Base-by-base conservation (phyloP, 2,888 invertebrate genomes). In the Mactromeris polynyma region DNA sequence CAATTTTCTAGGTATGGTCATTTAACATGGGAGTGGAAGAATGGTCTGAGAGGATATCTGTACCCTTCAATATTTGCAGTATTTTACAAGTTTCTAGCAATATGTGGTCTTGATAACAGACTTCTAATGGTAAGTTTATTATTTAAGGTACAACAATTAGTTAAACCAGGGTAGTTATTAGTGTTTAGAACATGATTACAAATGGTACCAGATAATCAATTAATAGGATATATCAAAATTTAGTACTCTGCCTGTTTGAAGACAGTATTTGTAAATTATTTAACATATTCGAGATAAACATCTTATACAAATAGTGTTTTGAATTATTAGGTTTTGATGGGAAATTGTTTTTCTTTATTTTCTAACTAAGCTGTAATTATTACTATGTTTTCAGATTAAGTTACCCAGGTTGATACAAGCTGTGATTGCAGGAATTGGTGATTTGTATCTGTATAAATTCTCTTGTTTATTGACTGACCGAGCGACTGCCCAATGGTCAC, bases 11-110 rank as follows among this genome's bases (percentile, higher is more conserved):
- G 96, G 42, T 99, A 98, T 97, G 99, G 99, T 82, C 98, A 98
- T 94, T 96, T 98, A 89, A 99, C 99, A 1, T 99, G 99, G 99
- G 99, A 99, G 97, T 99, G 99, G 99, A 97, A 97, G 77, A 97
- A 97, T 92, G 98, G 98, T 33, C 98, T 99, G 87, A 97, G 99
- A 92, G 99, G 98, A 95, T 99, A 98, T 96, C 96, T 98, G 7
- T 98, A 99, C 96, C 99, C 99, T 0, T 97, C 98, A 89, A 93
- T 98, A 1, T 98, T 99, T 93, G 98, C 98, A n/a, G 96, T 97
- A 19, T 92, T 98, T 0, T 99, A 98, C 96, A 98, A 98, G 95
- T 42, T 98, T 17, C 96, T 99, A 77, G 97, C 98, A 42, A 93
- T 98, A 17, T 96, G 98, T 17, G 97, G 97, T 84, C 96, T 98